Conservation (phyloP, 1,140 invertebrate species). For the Eurosta solidaginis region DNA sequence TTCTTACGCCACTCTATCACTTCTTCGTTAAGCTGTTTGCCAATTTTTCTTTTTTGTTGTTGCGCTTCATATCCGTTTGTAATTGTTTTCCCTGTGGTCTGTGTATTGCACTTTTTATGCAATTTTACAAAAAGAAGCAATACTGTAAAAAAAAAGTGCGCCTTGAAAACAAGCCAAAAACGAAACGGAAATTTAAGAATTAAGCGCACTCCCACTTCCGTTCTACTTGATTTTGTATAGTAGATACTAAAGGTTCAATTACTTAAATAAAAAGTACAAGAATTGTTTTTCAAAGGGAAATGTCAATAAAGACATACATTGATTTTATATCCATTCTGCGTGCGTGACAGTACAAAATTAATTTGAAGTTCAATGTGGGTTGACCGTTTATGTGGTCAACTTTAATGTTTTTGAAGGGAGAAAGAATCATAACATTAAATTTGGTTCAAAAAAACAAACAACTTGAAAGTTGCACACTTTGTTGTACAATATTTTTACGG, state of each 20-base stretch:
- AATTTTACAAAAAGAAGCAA: too few relatives aligned
- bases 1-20: neutral
- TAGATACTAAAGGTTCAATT: neutral
- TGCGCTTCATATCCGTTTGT: too few relatives aligned
- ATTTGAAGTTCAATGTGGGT: slow-evolving; percentile 15
- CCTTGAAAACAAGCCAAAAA: neutral
- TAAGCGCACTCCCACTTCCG: neutral
- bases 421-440: slow-evolving; percentile 25
- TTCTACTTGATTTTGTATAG: neutral
- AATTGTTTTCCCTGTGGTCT: too few relatives aligned
- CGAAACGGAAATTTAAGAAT: neutral
- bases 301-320: slow-evolving; percentile 4
- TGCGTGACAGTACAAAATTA: slow-evolving; percentile 22
- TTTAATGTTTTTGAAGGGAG: slow-evolving; percentile 1
- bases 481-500: too few relatives aligned
- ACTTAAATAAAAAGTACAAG: neutral
- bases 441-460: slow-evolving; percentile 1
- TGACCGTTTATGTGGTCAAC: slow-evolving; percentile 23
- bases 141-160: too few relatives aligned
- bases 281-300: neutral
- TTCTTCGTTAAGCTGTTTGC: too few relatives aligned
- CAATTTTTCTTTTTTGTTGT: too few relatives aligned
- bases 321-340: neutral
- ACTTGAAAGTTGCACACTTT: neutral
- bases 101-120: too few relatives aligned